A percentile compares a stretch with the other conserved stretches of the same genome.
These are phyloP conservation scores for Jordanella pulchra DNA, from an alignment of 2,797 vertebrate species.

Conservation along the genomic window DNA sequence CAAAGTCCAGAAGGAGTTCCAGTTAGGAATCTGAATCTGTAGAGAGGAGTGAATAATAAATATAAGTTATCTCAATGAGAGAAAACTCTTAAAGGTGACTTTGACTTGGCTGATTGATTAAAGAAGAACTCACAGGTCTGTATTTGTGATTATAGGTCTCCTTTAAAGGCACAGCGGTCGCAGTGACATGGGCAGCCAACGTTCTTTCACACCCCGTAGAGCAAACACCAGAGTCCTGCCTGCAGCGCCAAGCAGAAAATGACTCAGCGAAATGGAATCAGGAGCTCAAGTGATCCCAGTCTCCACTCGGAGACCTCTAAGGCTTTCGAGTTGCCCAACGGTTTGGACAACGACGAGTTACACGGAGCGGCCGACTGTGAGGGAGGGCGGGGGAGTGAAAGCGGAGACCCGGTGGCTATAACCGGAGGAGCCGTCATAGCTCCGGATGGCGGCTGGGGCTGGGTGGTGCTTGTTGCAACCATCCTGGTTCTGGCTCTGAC, in stretches of 20 bases:
- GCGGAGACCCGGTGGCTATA: background rate
- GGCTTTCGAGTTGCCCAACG: constrained; percentile 29
- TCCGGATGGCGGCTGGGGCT: constrained; percentile 89
- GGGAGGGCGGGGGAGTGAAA: constrained; percentile 7
- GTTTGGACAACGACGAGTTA: constrained; percentile 27
- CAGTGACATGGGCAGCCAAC: constrained; percentile 57
- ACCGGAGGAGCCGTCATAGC: constrained; percentile 6
- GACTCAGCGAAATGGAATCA: constrained; percentile 59
- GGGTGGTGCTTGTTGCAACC: constrained; percentile 87
- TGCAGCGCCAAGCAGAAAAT: constrained; percentile 48
- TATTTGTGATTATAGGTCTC: constrained; percentile 25
- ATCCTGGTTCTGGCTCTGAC: constrained; percentile 86
- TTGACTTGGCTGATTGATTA: background rate
- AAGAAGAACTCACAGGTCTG: background rate
- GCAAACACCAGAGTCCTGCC: constrained; percentile 26
- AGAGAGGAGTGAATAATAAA: background rate
- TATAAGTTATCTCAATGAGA: background rate
- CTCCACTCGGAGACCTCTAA: constrained; percentile 31
- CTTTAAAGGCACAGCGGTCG: constrained; percentile 19
- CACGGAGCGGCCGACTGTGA: constrained; percentile 40
- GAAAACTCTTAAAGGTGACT: background rate
- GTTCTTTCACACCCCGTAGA: constrained; percentile 41
- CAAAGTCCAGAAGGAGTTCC: too few relatives aligned
- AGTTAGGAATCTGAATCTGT: background rate
- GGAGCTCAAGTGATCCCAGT: constrained; percentile 36